These are phyloP conservation scores for Meloidogyne exigua DNA, from an alignment of 1,140 invertebrate genomes.

Conservation along the genomic window DNA sequence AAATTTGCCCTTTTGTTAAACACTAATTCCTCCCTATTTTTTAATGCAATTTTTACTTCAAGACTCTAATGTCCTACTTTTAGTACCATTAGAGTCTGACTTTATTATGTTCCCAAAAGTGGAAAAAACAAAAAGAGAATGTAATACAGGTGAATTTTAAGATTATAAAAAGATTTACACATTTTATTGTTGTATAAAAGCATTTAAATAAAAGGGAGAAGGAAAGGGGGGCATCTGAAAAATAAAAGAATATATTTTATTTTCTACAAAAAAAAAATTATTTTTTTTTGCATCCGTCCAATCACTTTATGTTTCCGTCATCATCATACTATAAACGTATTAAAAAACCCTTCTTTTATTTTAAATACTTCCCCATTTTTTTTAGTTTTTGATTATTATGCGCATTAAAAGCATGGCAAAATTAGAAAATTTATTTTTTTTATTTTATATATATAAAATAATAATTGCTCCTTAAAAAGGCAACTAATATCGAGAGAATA, in stretches of 20 bases:
- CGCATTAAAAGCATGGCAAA: neutral
- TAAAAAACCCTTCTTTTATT: neutral
- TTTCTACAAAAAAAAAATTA: neutral
- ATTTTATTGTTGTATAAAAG: neutral
- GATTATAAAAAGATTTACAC: neutral
- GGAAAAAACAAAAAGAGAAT: neutral
- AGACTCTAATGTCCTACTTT: neutral
- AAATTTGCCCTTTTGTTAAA: too few species aligned
- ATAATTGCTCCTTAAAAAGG: neutral
- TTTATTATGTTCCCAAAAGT: neutral
- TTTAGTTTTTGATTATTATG: conserved; percentile 5
- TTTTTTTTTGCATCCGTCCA: neutral
- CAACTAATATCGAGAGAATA: neutral
- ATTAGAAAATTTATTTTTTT: neutral
- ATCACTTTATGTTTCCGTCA: neutral
- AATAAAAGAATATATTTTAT: neutral
- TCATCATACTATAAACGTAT: neutral
- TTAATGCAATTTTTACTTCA: too few species aligned
- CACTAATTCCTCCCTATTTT: too few species aligned
- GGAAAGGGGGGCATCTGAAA: neutral
- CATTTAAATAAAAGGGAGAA: too few species aligned
- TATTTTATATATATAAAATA: too few species aligned
- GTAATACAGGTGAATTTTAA: neutral
- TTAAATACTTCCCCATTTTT: neutral
- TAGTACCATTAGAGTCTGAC: neutral